Evolutionary conservation across 2,797 vertebrate species (phyloP).

Genomic region (Gouania willdenowi): DNA sequence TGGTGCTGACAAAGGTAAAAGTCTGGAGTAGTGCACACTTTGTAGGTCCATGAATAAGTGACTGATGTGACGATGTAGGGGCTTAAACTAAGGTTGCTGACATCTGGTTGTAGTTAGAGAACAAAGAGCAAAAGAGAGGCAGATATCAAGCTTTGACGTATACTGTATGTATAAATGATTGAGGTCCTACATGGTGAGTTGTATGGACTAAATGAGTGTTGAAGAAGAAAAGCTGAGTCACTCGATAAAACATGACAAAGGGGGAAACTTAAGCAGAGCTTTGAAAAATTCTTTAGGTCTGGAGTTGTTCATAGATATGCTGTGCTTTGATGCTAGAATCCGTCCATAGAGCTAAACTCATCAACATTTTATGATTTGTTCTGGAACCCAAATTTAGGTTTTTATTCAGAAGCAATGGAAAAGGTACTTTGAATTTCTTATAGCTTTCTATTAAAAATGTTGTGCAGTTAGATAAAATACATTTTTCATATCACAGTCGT

Average conservation of each 20-base stretch:
- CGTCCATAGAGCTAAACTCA: neutral
- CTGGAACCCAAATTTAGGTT: too few species aligned
- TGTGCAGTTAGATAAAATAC: too few species aligned
- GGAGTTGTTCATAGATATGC: neutral
- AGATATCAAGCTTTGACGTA: constrained; percentile 16
- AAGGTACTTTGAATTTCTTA: too few species aligned
- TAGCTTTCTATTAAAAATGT: too few species aligned
- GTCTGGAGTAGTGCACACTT: neutral
- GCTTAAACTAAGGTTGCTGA: constrained; percentile 66
- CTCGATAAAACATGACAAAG: constrained; percentile 17
- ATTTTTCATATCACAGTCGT: too few species aligned
- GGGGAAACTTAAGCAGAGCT: neutral
- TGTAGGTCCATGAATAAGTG: constrained; percentile 17
- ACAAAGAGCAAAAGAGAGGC: constrained; percentile 19
- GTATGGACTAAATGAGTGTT: constrained; percentile 16
- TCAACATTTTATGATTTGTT: too few species aligned
- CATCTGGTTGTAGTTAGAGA: constrained; percentile 77
- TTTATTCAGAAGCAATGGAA: too few species aligned
- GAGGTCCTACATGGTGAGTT: constrained; percentile 1
- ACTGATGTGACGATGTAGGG: constrained; percentile 68
- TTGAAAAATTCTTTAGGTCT: neutral
- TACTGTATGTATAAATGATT: constrained; percentile 20
- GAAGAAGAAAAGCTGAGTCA: constrained; percentile 8
- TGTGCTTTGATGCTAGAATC: neutral
- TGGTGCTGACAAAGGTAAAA: too few species aligned